Conservation (phyloP, 2,113 vertebrate species). For the Myrmecophaga tridactyla region DNA sequence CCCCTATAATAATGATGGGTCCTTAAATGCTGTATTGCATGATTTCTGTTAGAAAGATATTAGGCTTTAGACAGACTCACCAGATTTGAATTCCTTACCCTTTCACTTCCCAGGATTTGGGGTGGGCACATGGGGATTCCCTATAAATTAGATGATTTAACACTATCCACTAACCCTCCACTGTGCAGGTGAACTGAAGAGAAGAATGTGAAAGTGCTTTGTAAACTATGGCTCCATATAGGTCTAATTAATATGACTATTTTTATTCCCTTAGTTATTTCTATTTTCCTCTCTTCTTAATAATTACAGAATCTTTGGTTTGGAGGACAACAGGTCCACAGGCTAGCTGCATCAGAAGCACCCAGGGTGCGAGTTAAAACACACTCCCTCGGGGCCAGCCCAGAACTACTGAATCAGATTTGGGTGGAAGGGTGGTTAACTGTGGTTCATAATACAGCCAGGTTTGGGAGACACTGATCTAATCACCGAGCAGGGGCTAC, state of each 20-base stretch:
- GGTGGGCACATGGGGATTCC: background rate
- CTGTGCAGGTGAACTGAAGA: background rate
- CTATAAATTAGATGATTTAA: background rate
- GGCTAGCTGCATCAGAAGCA: background rate
- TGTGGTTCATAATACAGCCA: background rate
- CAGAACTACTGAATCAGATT: background rate
- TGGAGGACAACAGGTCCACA: background rate
- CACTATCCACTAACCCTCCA: too few relatives aligned
- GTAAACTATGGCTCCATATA: background rate
- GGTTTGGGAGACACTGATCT: background rate
- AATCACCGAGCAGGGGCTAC: too few relatives aligned
- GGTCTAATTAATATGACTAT: constrained; percentile 18
- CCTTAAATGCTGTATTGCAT: background rate
- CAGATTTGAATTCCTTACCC: background rate
- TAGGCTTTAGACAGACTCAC: background rate
- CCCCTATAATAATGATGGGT: background rate
- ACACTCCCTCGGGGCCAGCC: background rate
- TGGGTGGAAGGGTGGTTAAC: too few relatives aligned
- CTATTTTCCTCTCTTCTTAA: constrained; percentile 37
- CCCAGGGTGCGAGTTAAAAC: background rate
- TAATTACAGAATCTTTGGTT: constrained; percentile 13
- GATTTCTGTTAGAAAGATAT: background rate
- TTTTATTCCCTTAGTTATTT: constrained; percentile 27
- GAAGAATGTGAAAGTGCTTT: background rate
- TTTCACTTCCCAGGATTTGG: background rate